Base-by-base conservation (phyloP, 2,888 invertebrate species). In the Candidula unifasciata region DNA sequence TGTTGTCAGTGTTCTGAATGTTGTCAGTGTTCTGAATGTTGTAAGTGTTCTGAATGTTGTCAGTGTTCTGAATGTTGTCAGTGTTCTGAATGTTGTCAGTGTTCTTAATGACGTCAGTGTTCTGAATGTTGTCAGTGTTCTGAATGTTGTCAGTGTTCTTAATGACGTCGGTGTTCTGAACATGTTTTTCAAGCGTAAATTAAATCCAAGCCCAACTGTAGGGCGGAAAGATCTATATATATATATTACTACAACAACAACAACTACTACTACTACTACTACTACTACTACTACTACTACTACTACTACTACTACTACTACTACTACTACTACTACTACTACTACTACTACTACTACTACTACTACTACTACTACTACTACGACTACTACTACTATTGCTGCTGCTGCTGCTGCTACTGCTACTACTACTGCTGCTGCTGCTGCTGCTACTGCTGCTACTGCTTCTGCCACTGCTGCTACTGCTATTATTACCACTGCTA, bases 341-440 rank as follows among this genome's bases (percentile, higher is more conserved):
- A 0, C 76, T 76, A 21, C 76, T 76, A 35, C 76, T 76, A 35
- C 76, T 76, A 35, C 76, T 76, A 35, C 76, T 76, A 3, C 76
- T 52, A 35, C 76, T 76, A 21, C 76, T 76, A 35, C 76, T 52
- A 35, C 76, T 76, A 35, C 76, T 37, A 35, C 76, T 52, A 35
- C 76, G 10, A 60, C 60, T 60, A 60, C 60, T 60, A 60, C 60
- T 76, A 21, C 76, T 76, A 35, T 44, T 76, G 3, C 76, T 76
- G 3, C 76, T 76, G 3, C 76, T 52, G 2, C 76, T 76, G 16
- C 52, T 27, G 16, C 76, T 76, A 35, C 76, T 52, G 21, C 76
- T 52, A 76, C 71, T 71, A 71, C 71, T 30, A 71, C 71, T 71
- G 27, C 71, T 71, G 27, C 71, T 71, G 21, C 71, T 71, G 13